A percentile compares a stretch with the other conserved stretches of the same genome.
Conservation (phyloP, 2,888 invertebrate species). For the Pristionchus exspectatus region DNA sequence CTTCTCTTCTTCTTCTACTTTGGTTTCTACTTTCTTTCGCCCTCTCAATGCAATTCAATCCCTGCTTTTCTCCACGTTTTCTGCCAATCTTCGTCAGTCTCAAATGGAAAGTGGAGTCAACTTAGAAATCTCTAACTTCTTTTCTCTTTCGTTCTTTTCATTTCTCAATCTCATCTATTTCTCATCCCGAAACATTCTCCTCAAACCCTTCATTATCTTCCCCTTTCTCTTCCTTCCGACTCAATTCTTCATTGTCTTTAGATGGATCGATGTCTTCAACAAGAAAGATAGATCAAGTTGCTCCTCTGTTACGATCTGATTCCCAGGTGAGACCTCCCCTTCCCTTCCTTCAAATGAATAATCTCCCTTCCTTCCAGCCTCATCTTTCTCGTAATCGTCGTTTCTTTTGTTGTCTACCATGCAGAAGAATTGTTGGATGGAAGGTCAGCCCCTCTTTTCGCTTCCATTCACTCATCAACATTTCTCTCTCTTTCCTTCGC, state of each 20-base stretch:
- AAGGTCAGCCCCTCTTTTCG: not conserved
- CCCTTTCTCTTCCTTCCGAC: not conserved
- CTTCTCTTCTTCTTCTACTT: not conserved
- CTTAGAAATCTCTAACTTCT: not conserved
- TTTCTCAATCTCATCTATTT: not conserved
- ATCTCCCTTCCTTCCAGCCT: not conserved
- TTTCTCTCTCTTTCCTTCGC: not conserved
- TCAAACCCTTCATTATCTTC: not conserved
- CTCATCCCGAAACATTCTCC: not conserved
- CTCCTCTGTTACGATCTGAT: not conserved
- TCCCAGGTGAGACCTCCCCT: not conserved
- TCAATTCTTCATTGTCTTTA: not conserved
- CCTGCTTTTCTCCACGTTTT: not conserved
- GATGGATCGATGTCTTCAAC: slow-evolving; percentile 5
- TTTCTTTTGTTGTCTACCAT: slow-evolving; percentile 10
- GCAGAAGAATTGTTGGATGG: not conserved
- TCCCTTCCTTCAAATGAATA: not conserved
- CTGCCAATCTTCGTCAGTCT: not conserved
- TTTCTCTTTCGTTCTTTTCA: not conserved
- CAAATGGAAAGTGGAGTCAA: not conserved
- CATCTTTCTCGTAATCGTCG: slow-evolving; percentile 7
- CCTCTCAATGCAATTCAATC: slow-evolving; percentile 20
- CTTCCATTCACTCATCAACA: not conserved
- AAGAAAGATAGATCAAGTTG: slow-evolving; percentile 1
- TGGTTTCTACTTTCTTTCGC: slow-evolving; percentile 8